phyloP scores from a whole-genome alignment of 2,797 vertebrate species.

The Syndactyla subalaris region DNA sequence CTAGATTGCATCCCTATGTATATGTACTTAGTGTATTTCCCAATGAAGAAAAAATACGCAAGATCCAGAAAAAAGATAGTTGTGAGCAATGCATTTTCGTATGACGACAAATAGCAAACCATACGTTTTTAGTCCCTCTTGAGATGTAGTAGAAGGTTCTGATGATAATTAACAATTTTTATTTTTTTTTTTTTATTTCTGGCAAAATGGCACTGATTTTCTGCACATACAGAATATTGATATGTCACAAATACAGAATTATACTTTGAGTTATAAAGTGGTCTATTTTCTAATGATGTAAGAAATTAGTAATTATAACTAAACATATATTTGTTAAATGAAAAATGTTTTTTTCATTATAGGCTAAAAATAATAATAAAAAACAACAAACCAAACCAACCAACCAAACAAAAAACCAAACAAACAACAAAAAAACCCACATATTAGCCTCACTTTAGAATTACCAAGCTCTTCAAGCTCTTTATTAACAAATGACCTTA shows the following conservation, averaged over 20 bases:
- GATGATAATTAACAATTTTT: background rate
- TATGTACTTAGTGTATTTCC: background rate
- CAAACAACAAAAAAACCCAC: too few relatives aligned
- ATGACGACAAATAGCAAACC: background rate
- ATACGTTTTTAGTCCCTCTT: background rate
- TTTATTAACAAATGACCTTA: background rate
- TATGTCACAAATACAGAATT: background rate
- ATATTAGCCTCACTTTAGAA: background rate
- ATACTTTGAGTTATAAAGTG: background rate
- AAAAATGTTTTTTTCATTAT: background rate
- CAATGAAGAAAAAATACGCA: background rate
- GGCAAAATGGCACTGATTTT: constrained; percentile 4
- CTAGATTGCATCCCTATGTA: fast-evolving
- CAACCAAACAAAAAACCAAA: too few relatives aligned
- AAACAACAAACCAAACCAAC: too few relatives aligned
- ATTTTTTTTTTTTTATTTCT: background rate
- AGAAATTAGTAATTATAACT: background rate
- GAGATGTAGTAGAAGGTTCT: background rate
- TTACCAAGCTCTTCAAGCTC: background rate
- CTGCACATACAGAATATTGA: background rate
- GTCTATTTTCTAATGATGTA: background rate
- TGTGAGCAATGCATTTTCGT: background rate
- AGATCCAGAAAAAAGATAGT: background rate
- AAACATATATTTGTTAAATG: constrained; percentile 1
- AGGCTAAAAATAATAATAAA: background rate